Percentiles rank a stretch among this genome's conserved stretches.
phyloP scores from a whole-genome alignment of 2,888 invertebrate species.

The Theodoxus fluviatilis region DNA sequence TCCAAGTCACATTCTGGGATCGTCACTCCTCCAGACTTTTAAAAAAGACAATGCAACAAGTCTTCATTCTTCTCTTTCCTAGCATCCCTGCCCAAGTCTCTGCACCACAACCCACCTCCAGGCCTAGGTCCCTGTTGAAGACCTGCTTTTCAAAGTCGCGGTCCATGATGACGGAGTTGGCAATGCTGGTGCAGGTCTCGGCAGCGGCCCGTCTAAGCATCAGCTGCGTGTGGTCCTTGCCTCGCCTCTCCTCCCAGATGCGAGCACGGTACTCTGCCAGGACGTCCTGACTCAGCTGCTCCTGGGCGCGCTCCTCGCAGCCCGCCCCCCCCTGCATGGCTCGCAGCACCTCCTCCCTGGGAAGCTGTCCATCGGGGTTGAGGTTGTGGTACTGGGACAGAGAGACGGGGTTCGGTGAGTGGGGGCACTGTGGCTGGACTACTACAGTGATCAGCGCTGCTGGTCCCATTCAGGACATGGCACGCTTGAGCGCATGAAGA shows the following conservation, averaged over 20 bases:
- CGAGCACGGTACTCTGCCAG: background rate
- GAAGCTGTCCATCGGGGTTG: constrained; percentile 36
- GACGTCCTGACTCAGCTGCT: constrained; percentile 16
- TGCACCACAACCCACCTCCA: constrained; percentile 47
- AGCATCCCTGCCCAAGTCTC: too few species aligned
- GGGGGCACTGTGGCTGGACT: too few species aligned
- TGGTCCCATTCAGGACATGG: too few species aligned
- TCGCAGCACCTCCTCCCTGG: constrained; percentile 48
- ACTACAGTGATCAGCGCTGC: too few species aligned
- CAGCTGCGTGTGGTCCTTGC: constrained; percentile 10
- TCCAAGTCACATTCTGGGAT: too few species aligned
- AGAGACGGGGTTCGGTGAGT: too few species aligned
- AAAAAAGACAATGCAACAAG: too few species aligned
- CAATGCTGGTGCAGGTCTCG: constrained; percentile 41
- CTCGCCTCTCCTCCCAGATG: background rate
- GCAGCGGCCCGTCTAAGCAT: constrained; percentile 20
- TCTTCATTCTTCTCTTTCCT: too few species aligned
- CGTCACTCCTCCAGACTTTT: too few species aligned
- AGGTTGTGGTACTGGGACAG: constrained; percentile 44
- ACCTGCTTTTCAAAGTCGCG: constrained; percentile 43
- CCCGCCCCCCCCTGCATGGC: constrained; percentile 44
- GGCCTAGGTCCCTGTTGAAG: constrained; percentile 38
- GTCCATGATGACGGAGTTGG: constrained; percentile 47
- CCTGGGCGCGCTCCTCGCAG: constrained; percentile 38
- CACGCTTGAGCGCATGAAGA: too few species aligned